Base-by-base conservation (phyloP, 2,113 vertebrate genomes). In the Tichodroma muraria region DNA sequence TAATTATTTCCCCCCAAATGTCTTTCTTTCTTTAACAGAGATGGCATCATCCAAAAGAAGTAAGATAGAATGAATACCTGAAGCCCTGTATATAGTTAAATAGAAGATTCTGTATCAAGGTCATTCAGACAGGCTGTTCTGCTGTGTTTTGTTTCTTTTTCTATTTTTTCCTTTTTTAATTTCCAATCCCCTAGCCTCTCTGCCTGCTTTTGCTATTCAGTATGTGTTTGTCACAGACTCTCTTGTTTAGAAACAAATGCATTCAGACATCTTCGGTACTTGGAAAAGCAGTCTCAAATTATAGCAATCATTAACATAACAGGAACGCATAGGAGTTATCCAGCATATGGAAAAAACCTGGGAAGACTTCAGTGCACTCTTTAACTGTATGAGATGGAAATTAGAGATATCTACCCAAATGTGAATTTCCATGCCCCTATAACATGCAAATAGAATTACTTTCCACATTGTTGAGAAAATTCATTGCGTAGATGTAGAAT, bases 81-180 rank as follows among this genome's bases (percentile, higher is more conserved):
- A 82, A 88, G 78, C 70, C 20, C 35, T 69, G 57, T 72, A 80
- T 83, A 66, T 54, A 84, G 80, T 76, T 75, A 84, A 92, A 94
- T 65, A 92, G 93, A 71, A 95, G 84, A 94, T 92, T 96, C 73
- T 79, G 30, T 80, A 91, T 91, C 97, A 97, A 98, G 97, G 97
- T 96, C 79, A 8, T 59, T 85, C 24, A 90, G 44, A 78, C 57
- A 96, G 60, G 30, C 70, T 76, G 79, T 69, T 91, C 81, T 70
- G 45, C 79, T 90, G 70, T 47, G 54, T 76, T 85, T 94, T 93
- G 52, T 77, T 82, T 96, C 37, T 33, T 71, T 65, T 71, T 52
- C 15, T 30, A n/a, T 93, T 35, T 54, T 96, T 37, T 20, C 21
- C 45, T 82, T 37, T 86, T 91, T 90, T 72, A 93, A 91, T 97